Evolutionary conservation across 1,140 invertebrate species (phyloP).

Genomic region (Aradophagus sp.): DNA sequence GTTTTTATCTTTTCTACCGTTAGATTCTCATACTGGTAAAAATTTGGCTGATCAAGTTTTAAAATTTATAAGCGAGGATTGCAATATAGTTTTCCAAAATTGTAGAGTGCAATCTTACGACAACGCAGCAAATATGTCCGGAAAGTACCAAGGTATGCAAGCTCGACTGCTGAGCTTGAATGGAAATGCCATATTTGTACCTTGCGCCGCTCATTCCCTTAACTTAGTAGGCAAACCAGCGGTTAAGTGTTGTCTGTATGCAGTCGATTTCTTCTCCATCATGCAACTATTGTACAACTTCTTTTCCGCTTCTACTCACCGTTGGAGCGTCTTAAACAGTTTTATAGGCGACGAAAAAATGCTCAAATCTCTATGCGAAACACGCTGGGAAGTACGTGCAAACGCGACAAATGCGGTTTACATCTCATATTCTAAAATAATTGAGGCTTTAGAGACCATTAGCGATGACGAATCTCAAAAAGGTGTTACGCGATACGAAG

Average conservation of each 20-base stretch:
- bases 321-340: conserved; percentile 36
- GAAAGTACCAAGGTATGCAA: too few relatives aligned
- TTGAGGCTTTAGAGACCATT: conserved; percentile 5
- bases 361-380: conserved; percentile 17
- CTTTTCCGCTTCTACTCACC: conserved; percentile 39
- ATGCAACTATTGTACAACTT: conserved; percentile 36
- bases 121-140: too few relatives aligned
- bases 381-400: conserved; percentile 29
- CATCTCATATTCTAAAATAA: conserved; percentile 9
- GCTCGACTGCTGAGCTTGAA: too few relatives aligned
- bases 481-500: conserved; percentile 13
- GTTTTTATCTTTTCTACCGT: too few relatives aligned
- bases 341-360: conserved; percentile 7
- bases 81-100: conserved; percentile 31
- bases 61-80: conserved; percentile 11
- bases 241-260: conserved; percentile 33
- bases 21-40: background rate
- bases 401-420: conserved; percentile 10
- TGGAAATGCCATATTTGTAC: conserved; percentile 22
- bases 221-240: conserved; percentile 37
- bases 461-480: conserved; percentile 16
- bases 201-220: conserved; percentile 26
- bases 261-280: conserved; percentile 33
- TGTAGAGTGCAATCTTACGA: conserved; percentile 44
- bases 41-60: conserved; percentile 16